Conservation (phyloP, 2,888 invertebrate species). For the Cacoxenus indagator region DNA sequence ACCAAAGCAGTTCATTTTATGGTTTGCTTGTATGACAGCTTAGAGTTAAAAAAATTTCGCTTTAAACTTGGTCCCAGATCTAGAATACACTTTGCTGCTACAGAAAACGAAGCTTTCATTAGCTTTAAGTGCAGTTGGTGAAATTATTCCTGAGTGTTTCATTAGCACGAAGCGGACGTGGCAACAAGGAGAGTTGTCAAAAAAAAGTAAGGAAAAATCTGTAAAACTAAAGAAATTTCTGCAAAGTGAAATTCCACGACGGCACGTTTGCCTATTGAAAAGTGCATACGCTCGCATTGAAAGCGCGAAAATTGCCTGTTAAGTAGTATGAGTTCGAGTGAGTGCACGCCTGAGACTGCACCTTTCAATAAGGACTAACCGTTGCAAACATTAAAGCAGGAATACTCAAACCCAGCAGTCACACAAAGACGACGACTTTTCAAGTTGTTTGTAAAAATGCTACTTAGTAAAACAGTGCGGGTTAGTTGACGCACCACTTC, state of each 20-base stretch:
- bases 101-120: neutral
- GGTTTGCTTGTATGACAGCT: too few species aligned
- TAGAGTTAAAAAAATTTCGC: too few species aligned
- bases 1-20: too few species aligned
- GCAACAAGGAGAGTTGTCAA: neutral
- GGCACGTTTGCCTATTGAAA: neutral
- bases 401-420: neutral
- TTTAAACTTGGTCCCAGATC: too few species aligned
- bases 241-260: neutral
- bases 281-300: neutral
- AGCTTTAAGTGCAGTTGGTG: neutral
- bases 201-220: neutral
- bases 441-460: neutral
- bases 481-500: too few species aligned
- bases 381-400: too few species aligned
- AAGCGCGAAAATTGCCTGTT: constrained; percentile 4
- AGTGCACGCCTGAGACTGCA: neutral
- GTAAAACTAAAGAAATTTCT: neutral
- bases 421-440: too few species aligned
- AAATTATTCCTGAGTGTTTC: neutral
- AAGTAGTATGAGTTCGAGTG: neutral
- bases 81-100: neutral
- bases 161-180: neutral
- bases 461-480: neutral
- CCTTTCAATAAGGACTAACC: neutral